These are phyloP conservation scores for Zygogramma bicolorata DNA, from an alignment of 2,888 invertebrate genomes.

Conservation along the genomic window DNA sequence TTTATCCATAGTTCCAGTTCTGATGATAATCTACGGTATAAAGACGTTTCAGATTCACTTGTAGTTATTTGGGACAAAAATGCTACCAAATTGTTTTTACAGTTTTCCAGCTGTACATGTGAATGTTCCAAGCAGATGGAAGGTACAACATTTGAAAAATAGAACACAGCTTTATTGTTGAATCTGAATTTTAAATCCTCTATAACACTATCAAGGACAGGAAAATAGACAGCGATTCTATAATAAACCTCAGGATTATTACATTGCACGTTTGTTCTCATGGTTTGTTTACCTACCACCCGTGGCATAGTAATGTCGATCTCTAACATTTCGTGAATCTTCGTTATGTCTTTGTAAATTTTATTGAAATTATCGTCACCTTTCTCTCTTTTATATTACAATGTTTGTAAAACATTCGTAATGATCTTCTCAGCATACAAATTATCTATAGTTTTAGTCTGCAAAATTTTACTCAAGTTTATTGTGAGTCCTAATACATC, in stretches of 20 bases:
- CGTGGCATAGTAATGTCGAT: slow-evolving; percentile 13
- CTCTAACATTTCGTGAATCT: slow-evolving; percentile 17
- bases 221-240: background rate
- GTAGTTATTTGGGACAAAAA: background rate
- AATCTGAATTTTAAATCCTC: background rate
- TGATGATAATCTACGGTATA: background rate
- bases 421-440: background rate
- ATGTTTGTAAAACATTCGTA: slow-evolving; percentile 17
- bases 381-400: slow-evolving; percentile 8
- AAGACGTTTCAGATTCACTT: slow-evolving; percentile 17
- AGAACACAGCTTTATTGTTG: slow-evolving; percentile 15
- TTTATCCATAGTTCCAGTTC: slow-evolving; percentile 11
- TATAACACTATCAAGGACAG: too few relatives aligned
- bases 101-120: background rate
- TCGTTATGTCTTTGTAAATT: slow-evolving; percentile 6
- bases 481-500: too few relatives aligned
- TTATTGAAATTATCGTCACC: slow-evolving; percentile 13
- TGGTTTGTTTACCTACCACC: slow-evolving; percentile 13
- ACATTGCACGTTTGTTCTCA: slow-evolving; percentile 8
- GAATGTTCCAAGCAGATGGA: slow-evolving; percentile 16
- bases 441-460: background rate
- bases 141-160: slow-evolving; percentile 18
- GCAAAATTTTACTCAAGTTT: background rate
- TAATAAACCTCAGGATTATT: slow-evolving; percentile 13
- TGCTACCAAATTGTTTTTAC: slow-evolving; percentile 3